Base-by-base conservation (phyloP, 2,113 vertebrate genomes). In the Pteropus alecto region DNA sequence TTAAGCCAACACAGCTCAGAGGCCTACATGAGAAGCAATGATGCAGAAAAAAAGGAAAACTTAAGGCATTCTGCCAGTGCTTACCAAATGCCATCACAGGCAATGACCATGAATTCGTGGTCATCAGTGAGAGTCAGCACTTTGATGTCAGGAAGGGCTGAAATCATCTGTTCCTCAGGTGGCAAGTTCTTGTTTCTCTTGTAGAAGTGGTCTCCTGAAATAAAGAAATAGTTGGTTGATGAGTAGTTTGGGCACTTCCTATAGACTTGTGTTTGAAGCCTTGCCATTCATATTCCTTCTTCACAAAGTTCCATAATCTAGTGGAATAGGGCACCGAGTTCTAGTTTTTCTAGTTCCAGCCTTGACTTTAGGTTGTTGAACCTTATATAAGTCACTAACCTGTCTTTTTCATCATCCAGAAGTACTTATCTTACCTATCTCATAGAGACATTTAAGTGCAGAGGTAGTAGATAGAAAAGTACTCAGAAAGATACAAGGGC, bases 41-140 rank as follows among this genome's bases (percentile, higher is more conserved):
- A 63, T 95, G 35, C 85, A 84, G 15, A 35, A 93, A 56, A 58
- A 65, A 78, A 76, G 83, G 83, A 35, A 16, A 4, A 35, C 46
- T 89, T 2, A 76, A 70, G 90, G 77, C 0, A 0, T 93, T 79
- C 54, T 43, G 58, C 60, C 54, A 0, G 28, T 19, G 91, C 98
- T 97, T 97, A 99, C 99, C 99, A 99, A 98, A 99, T 99, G 67
- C 99, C 99, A 67, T 99, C 99, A 30, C 99, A 99, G 78, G 99
- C 99, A 41, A 99, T 99, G 97, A 99, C 99, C 99, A 99, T 99
- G 97, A 99, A 99, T 93, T 99, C 99, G 0, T 99, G 99, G 58
- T 99, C 99, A 0, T 99, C 99, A 0, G 99, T 99, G 93, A 99
- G 99, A 19, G 99, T 99, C 98, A 99, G 98, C 95, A 99, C 99